These are phyloP conservation scores for Heloderma charlesbogerti DNA, from an alignment of 2,113 vertebrate species.

Conservation along the genomic window DNA sequence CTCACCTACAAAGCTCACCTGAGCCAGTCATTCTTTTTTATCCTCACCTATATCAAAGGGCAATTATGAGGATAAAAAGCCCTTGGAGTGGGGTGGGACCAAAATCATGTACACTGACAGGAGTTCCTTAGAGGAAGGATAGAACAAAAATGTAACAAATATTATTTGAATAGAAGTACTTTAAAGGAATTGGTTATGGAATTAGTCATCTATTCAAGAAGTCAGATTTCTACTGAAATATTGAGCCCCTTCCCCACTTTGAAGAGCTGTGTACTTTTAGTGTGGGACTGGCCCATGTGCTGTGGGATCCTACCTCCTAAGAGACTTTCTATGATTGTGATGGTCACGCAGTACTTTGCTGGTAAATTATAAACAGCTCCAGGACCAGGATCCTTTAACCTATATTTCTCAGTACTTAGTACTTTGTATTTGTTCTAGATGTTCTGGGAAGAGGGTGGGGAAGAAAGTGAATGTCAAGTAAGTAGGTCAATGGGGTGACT, in stretches of 20 bases:
- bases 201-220: not conserved
- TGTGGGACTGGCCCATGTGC: not conserved
- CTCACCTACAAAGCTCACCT: not conserved
- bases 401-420: not conserved
- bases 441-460: not conserved
- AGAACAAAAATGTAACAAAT: not conserved
- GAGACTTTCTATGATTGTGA: not conserved
- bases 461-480: not conserved
- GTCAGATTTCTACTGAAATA: not conserved
- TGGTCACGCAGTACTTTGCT: not conserved
- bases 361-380: not conserved
- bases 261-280: not conserved
- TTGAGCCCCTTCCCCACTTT: not conserved
- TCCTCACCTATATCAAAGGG: not conserved
- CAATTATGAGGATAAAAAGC: not conserved
- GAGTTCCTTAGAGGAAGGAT: not conserved
- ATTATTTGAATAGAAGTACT: not conserved
- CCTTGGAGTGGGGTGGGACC: not conserved
- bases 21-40: not conserved
- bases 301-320: not conserved
- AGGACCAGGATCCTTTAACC: not conserved
- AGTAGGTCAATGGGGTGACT: not conserved
- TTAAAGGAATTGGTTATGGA: not conserved
- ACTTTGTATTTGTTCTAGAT: not conserved
- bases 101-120: not conserved